These are phyloP conservation scores for Pyralis farinalis DNA, from an alignment of 2,888 invertebrate genomes.

Conservation along the genomic window DNA sequence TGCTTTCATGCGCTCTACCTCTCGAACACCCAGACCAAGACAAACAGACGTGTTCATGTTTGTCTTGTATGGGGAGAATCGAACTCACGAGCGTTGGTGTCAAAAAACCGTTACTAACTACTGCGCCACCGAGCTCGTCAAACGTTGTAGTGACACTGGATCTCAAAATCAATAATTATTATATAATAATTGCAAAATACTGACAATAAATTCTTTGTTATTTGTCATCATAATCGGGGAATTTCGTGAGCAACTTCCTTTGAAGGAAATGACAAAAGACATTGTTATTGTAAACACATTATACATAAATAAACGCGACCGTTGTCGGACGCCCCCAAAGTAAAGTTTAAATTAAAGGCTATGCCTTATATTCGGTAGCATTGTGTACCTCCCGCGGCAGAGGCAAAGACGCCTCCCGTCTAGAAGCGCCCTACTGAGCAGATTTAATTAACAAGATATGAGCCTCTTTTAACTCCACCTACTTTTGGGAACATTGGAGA, in stretches of 20 bases:
- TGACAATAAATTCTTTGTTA: no score
- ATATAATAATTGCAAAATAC: no score
- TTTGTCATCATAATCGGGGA: no score
- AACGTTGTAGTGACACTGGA: no score
- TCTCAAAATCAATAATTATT: no score
- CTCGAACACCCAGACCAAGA: no score
- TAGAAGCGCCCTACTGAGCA: constrained; percentile 66
- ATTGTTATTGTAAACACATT: constrained; percentile 41
- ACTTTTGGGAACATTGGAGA: constrained; percentile 71
- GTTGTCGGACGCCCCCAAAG: constrained; percentile 54
- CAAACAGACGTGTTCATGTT: no score
- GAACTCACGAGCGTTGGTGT: no score
- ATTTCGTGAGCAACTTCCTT: constrained; percentile 5
- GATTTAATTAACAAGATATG: constrained; percentile 81
- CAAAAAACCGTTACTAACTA: no score
- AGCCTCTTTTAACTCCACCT: constrained; percentile 71
- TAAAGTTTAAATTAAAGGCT: constrained; percentile 67
- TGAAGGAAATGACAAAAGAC: constrained; percentile 29
- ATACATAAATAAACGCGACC: constrained; percentile 41
- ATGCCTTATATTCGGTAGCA: constrained; percentile 69
- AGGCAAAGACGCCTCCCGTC: constrained; percentile 50
- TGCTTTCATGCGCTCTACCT: no score
- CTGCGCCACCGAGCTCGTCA: no score
- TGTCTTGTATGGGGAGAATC: no score
- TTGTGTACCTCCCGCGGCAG: constrained; percentile 42